phyloP scores from a whole-genome alignment of 2,797 vertebrate genomes.

The Peromyscus aztecus region DNA sequence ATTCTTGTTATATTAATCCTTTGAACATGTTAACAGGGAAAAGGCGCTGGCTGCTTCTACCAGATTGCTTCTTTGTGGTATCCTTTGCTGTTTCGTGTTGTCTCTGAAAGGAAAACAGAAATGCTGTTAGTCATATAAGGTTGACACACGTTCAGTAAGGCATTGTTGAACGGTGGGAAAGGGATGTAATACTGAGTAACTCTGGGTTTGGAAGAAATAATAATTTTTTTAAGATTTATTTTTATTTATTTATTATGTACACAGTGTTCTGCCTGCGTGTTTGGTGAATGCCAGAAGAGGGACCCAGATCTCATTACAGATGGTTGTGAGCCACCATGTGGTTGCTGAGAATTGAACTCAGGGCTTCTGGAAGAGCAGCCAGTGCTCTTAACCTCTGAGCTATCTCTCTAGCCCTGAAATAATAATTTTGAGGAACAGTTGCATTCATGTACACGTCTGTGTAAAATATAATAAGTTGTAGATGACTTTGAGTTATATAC shows the following conservation, averaged over 20 bases:
- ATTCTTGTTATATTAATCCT: slow-evolving; percentile 15
- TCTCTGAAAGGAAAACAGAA: slow-evolving; percentile 5
- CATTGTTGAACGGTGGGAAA: not conserved
- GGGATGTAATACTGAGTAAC: not conserved
- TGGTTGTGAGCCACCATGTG: too few relatives aligned
- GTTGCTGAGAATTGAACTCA: too few relatives aligned
- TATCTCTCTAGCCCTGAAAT: not conserved
- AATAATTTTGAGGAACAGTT: not conserved
- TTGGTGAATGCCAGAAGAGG: too few relatives aligned
- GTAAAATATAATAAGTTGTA: slow-evolving; percentile 11
- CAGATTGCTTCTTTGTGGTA: not conserved
- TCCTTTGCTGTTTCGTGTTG: not conserved
- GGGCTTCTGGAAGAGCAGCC: too few relatives aligned
- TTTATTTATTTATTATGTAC: too few relatives aligned
- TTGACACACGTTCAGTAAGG: not conserved
- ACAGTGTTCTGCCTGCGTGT: too few relatives aligned
- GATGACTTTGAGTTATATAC: slow-evolving; percentile 1
- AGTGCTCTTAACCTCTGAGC: too few relatives aligned
- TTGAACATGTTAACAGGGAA: not conserved
- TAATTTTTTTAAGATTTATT: not conserved
- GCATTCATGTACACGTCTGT: not conserved
- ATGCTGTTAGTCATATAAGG: not conserved
- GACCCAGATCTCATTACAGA: too few relatives aligned
- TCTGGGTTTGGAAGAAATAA: not conserved
- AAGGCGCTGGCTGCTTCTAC: not conserved